Conservation (phyloP, 1,140 invertebrate species). For the Camponotus floridanus region DNA sequence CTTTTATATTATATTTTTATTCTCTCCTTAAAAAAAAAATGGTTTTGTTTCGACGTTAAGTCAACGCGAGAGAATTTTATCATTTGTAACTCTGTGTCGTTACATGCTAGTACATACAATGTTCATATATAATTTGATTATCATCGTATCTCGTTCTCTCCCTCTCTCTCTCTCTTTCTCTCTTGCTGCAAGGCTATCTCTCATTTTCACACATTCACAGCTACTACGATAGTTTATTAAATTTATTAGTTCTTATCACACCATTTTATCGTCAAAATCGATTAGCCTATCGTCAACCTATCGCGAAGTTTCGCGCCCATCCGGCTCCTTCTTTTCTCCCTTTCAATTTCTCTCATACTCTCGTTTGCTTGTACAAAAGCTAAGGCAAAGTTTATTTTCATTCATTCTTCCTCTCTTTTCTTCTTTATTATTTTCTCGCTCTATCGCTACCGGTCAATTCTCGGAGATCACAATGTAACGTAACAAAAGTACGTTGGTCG, state of each 20-base stretch:
- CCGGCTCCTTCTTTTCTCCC: slow-evolving; percentile 33
- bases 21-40: not conserved
- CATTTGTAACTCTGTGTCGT: slow-evolving; percentile 21
- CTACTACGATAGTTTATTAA: slow-evolving; percentile 45
- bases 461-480: slow-evolving; percentile 36
- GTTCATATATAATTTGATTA: slow-evolving; percentile 73
- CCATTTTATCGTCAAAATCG: slow-evolving; percentile 49
- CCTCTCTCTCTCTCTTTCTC: slow-evolving; percentile 13
- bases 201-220: slow-evolving; percentile 26
- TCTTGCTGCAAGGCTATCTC: slow-evolving; percentile 71
- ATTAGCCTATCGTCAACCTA: slow-evolving; percentile 29
- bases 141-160: slow-evolving; percentile 57
- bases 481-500: not conserved
- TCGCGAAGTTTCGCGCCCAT: slow-evolving; percentile 37
- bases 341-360: slow-evolving; percentile 37
- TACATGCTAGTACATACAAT: slow-evolving; percentile 35
- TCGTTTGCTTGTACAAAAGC: slow-evolving; percentile 80
- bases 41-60: not conserved
- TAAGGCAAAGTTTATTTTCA: slow-evolving; percentile 79
- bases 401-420: not conserved
- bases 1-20: not conserved
- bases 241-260: slow-evolving; percentile 61
- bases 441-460: slow-evolving; percentile 6
- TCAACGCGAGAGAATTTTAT: slow-evolving; percentile 21
- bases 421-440: slow-evolving; percentile 19